These are phyloP conservation scores for Sebastes steindachneri DNA, from an alignment of 2,797 vertebrate genomes.

Conservation along the genomic window DNA sequence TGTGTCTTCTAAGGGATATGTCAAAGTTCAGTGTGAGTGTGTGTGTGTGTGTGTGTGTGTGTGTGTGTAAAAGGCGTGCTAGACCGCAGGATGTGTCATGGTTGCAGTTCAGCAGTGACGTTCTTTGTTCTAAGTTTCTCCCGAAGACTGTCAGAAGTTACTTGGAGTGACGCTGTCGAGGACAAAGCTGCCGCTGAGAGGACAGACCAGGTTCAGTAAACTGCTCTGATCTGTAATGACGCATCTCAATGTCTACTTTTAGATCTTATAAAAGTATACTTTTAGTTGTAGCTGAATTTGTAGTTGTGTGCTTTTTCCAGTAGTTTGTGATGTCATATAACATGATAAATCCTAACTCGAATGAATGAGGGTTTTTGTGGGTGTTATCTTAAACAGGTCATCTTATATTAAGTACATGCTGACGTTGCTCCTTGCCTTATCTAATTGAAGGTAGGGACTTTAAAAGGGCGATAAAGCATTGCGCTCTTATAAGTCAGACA, in stretches of 20 bases:
- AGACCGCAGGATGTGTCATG: constrained; percentile 41
- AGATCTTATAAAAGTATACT: neutral
- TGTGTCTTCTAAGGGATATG: constrained; percentile 38
- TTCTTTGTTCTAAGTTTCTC: constrained; percentile 18
- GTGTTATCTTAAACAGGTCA: neutral
- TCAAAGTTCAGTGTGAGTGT: constrained; percentile 72
- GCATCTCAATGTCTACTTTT: neutral
- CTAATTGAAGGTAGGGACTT: neutral
- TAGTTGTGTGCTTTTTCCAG: neutral
- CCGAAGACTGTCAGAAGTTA: constrained; percentile 26
- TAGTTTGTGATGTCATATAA: neutral
- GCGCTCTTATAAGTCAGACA: neutral
- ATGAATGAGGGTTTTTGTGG: neutral
- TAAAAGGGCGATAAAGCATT: neutral
- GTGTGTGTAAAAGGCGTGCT: constrained; percentile 39
- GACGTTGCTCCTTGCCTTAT: neutral
- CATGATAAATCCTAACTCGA: neutral
- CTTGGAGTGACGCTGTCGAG: constrained; percentile 17
- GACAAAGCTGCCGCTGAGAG: constrained; percentile 25
- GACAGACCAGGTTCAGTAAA: constrained; percentile 62
- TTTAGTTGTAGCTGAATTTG: neutral
- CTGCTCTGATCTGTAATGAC: constrained; percentile 9
- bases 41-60: constrained; percentile 15
- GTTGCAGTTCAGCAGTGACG: constrained; percentile 30
- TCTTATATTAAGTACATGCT: neutral